These are phyloP conservation scores for Drosophila acutilabella DNA, from an alignment of 2,888 invertebrate genomes.

Conservation along the genomic window DNA sequence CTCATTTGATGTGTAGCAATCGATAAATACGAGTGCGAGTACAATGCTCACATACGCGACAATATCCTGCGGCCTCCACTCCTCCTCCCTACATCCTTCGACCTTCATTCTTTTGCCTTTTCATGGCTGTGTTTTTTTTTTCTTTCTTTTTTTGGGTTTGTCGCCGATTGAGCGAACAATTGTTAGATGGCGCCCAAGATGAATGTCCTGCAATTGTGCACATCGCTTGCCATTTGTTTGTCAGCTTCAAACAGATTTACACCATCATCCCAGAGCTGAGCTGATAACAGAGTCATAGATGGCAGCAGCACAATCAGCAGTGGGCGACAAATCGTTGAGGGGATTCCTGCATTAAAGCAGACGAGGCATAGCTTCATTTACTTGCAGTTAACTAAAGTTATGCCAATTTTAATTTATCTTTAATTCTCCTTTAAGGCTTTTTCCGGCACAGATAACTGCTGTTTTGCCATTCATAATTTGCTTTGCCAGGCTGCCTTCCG, in stretches of 20 bases:
- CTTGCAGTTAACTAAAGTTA: too few species aligned
- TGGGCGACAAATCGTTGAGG: constrained; percentile 21
- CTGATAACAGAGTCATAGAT: constrained; percentile 22
- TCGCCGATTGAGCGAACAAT: constrained; percentile 74
- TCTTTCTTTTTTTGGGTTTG: constrained; percentile 34
- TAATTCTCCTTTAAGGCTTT: not conserved
- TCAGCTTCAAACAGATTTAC: constrained; percentile 50
- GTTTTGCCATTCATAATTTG: not conserved
- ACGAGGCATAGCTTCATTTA: not conserved
- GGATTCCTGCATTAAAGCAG: not conserved
- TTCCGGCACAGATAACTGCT: not conserved
- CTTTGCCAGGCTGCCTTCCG: not conserved
- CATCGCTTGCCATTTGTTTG: constrained; percentile 73
- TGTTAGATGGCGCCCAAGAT: constrained; percentile 67
- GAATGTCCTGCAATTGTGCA: constrained; percentile 77
- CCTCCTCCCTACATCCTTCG: not conserved
- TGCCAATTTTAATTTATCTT: not conserved
- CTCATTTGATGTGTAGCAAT: constrained; percentile 67
- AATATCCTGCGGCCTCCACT: constrained; percentile 12
- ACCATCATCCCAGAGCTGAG: constrained; percentile 30
- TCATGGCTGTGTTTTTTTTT: constrained; percentile 38
- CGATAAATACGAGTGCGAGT: constrained; percentile 58
- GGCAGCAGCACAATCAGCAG: constrained; percentile 21
- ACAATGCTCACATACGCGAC: constrained; percentile 27
- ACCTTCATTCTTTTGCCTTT: constrained; percentile 11